Conservation (phyloP, 2,113 vertebrate genomes). For the Corynorhinus townsendii region DNA sequence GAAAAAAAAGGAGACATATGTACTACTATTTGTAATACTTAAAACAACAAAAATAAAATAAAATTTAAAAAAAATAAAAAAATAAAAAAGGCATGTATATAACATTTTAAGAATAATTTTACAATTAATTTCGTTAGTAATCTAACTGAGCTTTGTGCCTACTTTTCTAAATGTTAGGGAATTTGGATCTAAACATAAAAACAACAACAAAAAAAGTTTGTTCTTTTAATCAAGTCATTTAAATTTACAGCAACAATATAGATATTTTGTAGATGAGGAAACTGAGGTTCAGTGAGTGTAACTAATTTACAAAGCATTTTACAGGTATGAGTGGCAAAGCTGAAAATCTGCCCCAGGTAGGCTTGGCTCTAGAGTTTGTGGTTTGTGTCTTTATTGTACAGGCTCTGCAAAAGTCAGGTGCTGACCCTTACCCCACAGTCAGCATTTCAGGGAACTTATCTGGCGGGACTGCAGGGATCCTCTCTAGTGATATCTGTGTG, state of each 20-base stretch:
- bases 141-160: background rate
- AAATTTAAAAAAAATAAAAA: too few relatives aligned
- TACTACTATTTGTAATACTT: too few relatives aligned
- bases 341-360: background rate
- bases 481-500: background rate
- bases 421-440: background rate
- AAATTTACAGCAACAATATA: background rate
- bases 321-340: background rate
- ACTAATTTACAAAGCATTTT: background rate
- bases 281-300: background rate
- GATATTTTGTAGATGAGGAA: background rate
- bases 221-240: background rate
- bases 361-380: background rate
- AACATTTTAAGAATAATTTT: background rate
- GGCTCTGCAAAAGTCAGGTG: background rate
- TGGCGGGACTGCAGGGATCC: accelerated
- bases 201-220: background rate
- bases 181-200: background rate
- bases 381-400: background rate
- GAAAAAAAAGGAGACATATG: too few relatives aligned
- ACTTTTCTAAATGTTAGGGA: background rate
- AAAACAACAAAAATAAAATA: too few relatives aligned
- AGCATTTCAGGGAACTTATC: background rate
- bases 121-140: background rate
- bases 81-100: background rate